Conservation (phyloP, 2,797 vertebrate genomes). For the Gambusia yucatana region DNA sequence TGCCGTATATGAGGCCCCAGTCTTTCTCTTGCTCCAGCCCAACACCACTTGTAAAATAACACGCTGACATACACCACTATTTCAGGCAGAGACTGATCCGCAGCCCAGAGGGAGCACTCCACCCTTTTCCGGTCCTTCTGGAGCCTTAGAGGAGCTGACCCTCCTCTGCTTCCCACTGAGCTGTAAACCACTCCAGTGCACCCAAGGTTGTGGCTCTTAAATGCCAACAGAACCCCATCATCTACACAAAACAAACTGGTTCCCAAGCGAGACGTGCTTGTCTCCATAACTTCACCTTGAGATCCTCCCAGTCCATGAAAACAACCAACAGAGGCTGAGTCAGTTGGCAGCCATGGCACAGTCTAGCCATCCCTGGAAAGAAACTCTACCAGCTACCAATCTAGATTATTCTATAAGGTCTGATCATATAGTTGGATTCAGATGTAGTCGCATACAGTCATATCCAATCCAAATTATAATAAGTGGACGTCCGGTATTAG, state of each 20-base stretch:
- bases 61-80: neutral
- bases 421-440: no score
- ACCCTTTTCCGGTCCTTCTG: neutral
- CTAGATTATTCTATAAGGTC: no score
- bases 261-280: neutral
- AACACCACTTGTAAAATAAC: neutral
- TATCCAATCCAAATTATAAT: no score
- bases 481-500: no score
- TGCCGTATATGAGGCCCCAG: neutral
- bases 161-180: neutral
- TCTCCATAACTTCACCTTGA: neutral
- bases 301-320: neutral
- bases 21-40: neutral
- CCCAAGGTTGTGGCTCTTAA: neutral
- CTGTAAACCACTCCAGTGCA: neutral
- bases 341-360: neutral
- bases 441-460: no score
- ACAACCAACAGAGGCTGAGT: neutral
- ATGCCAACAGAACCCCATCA: neutral
- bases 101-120: neutral
- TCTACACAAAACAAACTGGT: neutral
- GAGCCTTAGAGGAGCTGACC: neutral
- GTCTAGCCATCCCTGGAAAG: neutral
- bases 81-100: neutral
- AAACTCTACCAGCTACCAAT: neutral